Evolutionary conservation across 1,140 invertebrate species (phyloP), one percentile per base, ranked within the genome.

Genomic region (Nasonia vitripennis): DNA sequence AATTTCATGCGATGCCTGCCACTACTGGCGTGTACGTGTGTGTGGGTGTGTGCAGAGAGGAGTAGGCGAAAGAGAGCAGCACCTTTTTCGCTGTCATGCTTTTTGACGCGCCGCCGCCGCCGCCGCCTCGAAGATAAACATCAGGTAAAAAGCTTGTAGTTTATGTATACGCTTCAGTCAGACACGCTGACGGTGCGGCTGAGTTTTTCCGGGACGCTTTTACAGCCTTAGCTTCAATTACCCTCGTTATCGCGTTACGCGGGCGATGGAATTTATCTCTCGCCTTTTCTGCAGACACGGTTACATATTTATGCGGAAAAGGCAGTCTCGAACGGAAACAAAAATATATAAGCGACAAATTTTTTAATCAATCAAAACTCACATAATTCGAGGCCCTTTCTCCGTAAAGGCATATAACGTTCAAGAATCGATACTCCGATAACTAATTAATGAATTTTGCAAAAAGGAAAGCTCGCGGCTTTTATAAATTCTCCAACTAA

Each of bases 1-100:
- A 87, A 85, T 88, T 85, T 83, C 31, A 55, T 74, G 34, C 37
- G 41, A 34, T 23, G 12, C 12, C 55, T 7, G 55, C 5, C 34
- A 37, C 17, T 62, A 37, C 17, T 62, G 14, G 55, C 2, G 55
- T 17, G 17, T 17, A 17, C 20, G 55, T 17, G 55, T n/a, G 17
- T n/a, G 17, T 17, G 2, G 12, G 17, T 20, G 55, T 45, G 70
- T 23, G 70, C 27, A 31, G 27, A 31, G 27, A 73, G 11, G 70
- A 12, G 27, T 73, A 11, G 11, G 27, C 23, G 70, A 31, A 73
- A 27, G 70, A 73, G 41, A 45, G 41, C 41, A 45, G 41, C 41
- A 73, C 3, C 73, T 45, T 34, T 71, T 34, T 34, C 7, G 31
- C 70, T 31, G 70, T 71, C 70, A 31, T 10, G 70, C 55, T 62